phyloP scores from a whole-genome alignment of 53 echinoderm and acorn worm genomes.

The Antedon mediterranea region DNA sequence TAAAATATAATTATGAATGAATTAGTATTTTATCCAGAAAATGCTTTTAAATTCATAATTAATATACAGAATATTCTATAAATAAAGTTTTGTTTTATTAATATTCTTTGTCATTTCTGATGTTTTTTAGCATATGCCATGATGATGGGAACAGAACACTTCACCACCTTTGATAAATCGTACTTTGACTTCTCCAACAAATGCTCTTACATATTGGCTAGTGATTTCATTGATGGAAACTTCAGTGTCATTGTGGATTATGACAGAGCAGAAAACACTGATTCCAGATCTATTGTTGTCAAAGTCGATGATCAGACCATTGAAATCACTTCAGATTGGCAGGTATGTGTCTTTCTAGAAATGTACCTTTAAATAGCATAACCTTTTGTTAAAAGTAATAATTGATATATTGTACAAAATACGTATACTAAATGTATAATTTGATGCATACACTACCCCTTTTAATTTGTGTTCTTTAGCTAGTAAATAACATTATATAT shows the following conservation, averaged over 20 bases:
- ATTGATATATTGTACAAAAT: too few relatives aligned
- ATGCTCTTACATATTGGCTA: conserved; percentile 81
- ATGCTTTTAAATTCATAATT: too few relatives aligned
- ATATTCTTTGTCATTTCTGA: too few relatives aligned
- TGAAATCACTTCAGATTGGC: conserved; percentile 3
- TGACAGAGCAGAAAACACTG: conserved; percentile 20
- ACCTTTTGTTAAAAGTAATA: too few relatives aligned
- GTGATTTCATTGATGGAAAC: conserved; percentile 78
- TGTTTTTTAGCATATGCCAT: conserved; percentile 57
- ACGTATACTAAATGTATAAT: too few relatives aligned
- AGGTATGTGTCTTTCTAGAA: background rate
- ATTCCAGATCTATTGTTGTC: conserved; percentile 3
- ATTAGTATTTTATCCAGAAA: background rate
- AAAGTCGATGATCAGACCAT: background rate
- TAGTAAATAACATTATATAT: too few relatives aligned
- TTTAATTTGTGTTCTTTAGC: too few relatives aligned
- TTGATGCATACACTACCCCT: too few relatives aligned
- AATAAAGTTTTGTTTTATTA: too few relatives aligned
- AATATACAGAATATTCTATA: too few relatives aligned
- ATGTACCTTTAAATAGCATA: too few relatives aligned
- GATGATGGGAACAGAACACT: conserved; percentile 57
- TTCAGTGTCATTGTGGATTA: conserved; percentile 83
- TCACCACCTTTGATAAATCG: conserved; percentile 76
- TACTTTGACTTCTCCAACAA: conserved; percentile 75
- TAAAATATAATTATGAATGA: background rate